Percentiles rank a stretch among this genome's conserved stretches.
Conservation (phyloP, 2,113 vertebrate genomes). For the Amazona guildingii region DNA sequence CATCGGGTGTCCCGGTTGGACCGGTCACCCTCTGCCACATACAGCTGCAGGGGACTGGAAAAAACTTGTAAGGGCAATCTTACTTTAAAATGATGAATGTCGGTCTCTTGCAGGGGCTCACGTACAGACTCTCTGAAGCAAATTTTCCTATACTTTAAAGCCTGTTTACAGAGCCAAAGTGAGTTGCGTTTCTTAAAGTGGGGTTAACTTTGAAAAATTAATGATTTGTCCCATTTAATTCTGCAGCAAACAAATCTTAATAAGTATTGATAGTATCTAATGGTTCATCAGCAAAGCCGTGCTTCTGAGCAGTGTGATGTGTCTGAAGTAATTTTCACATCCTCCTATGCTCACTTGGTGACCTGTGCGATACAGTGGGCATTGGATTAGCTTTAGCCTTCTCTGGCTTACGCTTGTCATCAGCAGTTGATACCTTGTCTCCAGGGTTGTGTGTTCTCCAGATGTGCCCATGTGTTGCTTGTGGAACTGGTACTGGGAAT, state of each 20-base stretch:
- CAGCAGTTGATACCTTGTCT: background rate
- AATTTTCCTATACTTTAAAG: background rate
- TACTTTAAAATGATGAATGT: background rate
- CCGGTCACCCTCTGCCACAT: background rate
- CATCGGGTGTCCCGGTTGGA: conserved; percentile 4
- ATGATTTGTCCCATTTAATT: background rate
- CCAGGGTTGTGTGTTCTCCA: background rate
- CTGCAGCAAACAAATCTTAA: background rate
- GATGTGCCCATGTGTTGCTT: background rate
- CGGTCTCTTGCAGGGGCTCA: background rate
- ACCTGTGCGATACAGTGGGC: background rate
- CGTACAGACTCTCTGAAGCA: background rate
- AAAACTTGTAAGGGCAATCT: background rate
- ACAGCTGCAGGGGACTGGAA: background rate
- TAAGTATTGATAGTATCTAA: background rate
- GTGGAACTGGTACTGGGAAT: background rate
- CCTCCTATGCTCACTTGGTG: background rate
- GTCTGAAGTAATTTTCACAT: background rate
- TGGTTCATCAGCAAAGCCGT: background rate
- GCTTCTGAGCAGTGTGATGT: accelerated
- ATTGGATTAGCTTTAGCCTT: background rate
- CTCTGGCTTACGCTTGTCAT: background rate
- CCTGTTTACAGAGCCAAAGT: background rate
- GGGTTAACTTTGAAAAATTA: background rate
- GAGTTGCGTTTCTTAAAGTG: background rate